A percentile compares a stretch with the other conserved stretches of the same genome.
phyloP scores from a whole-genome alignment of 2,888 invertebrate species.

The Entomobrya proxima region DNA sequence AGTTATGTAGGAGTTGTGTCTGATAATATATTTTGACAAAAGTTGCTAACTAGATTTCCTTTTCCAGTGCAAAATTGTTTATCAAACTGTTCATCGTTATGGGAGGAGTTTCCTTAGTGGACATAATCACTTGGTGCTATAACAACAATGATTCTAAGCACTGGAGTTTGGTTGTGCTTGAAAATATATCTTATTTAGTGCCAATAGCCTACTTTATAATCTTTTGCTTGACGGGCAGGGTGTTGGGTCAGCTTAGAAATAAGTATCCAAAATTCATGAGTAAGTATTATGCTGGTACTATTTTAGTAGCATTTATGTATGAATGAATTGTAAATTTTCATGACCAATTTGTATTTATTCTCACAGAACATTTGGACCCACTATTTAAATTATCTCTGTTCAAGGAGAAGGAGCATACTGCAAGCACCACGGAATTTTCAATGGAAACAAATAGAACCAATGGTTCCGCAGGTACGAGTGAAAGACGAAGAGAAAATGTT shows the following conservation, averaged over 20 bases:
- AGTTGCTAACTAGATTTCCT: background rate
- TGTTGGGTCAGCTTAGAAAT: background rate
- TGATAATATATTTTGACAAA: background rate
- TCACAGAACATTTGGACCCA: too few relatives aligned
- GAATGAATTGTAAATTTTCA: too few relatives aligned
- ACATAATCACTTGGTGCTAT: constrained; percentile 30
- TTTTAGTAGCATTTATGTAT: too few relatives aligned
- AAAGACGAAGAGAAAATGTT: too few relatives aligned
- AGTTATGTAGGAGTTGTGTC: background rate
- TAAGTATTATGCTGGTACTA: too few relatives aligned
- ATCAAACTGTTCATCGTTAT: constrained; percentile 30
- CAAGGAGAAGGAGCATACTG: too few relatives aligned
- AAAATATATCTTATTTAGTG: background rate
- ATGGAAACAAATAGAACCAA: too few relatives aligned
- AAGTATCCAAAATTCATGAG: background rate
- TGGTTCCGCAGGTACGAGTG: too few relatives aligned
- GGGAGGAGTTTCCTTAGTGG: background rate
- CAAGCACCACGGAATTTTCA: too few relatives aligned
- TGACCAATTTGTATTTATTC: too few relatives aligned
- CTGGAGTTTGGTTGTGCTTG: background rate
- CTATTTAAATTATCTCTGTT: too few relatives aligned
- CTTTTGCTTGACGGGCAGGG: background rate
- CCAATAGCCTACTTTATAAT: background rate
- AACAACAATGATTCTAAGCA: background rate
- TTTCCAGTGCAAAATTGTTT: background rate